These are phyloP conservation scores for Siniperca chuatsi DNA, from an alignment of 2,113 vertebrate genomes.

Conservation along the genomic window DNA sequence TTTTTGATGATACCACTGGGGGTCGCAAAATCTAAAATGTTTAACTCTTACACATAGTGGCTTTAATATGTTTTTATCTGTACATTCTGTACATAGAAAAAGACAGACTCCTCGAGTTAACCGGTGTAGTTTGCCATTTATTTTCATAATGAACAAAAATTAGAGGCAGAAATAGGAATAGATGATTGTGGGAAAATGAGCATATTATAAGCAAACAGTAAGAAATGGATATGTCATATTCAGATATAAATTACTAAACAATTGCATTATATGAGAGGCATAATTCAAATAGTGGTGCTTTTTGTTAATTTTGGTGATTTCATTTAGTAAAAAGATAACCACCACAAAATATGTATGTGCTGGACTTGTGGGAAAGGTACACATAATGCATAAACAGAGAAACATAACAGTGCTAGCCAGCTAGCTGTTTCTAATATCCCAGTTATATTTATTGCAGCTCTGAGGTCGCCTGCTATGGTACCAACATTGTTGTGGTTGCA, in stretches of 20 bases:
- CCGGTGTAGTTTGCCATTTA: background rate
- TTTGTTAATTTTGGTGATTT: slow-evolving; percentile 15
- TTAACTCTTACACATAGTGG: background rate
- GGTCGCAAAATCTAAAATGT: background rate
- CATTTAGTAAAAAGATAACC: background rate
- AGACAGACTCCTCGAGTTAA: background rate
- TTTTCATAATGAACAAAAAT: slow-evolving; percentile 17
- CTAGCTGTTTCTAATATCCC: slow-evolving; percentile 46
- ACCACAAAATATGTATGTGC: background rate
- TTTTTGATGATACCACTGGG: background rate
- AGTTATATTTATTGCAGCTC: background rate
- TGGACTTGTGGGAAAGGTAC: background rate
- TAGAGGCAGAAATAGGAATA: background rate
- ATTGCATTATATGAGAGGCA: background rate
- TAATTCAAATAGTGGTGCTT: slow-evolving; percentile 5
- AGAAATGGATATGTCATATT: slow-evolving; percentile 16
- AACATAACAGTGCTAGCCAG: slow-evolving; percentile 56
- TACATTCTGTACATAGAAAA: background rate
- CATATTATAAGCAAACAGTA: background rate
- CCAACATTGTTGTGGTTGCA: background rate
- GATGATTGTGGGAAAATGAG: background rate
- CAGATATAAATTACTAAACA: slow-evolving; percentile 23
- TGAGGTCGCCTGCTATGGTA: background rate
- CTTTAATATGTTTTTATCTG: background rate
- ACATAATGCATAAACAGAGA: background rate